Percentiles rank a stretch among this genome's conserved stretches.
These are phyloP conservation scores for Dryobota labecula DNA, from an alignment of 2,888 invertebrate species.

Conservation along the genomic window DNA sequence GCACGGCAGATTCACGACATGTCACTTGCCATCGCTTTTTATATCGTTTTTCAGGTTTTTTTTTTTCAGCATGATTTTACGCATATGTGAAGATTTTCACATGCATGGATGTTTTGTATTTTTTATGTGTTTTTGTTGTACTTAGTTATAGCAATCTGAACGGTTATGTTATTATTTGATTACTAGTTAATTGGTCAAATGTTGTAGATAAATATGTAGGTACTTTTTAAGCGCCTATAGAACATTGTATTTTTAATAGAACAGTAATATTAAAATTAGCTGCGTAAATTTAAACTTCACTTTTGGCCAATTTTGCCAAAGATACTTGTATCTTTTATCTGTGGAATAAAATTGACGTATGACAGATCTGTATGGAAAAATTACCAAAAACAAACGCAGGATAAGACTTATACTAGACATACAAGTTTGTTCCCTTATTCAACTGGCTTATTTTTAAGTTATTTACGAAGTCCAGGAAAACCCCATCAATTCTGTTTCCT, in stretches of 20 bases:
- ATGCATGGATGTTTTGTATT: slow-evolving; percentile 47
- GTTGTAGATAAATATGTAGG: not conserved
- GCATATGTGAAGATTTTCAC: slow-evolving; percentile 34
- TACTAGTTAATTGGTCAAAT: slow-evolving; percentile 1
- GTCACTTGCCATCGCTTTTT: slow-evolving; percentile 71
- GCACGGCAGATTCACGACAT: slow-evolving; percentile 77
- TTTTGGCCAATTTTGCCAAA: not conserved
- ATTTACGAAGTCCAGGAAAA: not conserved
- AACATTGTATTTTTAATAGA: not conserved
- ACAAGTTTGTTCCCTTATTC: too few relatives aligned
- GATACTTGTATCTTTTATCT: not conserved
- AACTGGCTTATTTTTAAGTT: not conserved
- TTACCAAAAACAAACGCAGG: too few relatives aligned
- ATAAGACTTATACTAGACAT: not conserved
- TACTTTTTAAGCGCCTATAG: not conserved
- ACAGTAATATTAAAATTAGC: not conserved
- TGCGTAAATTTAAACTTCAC: not conserved
- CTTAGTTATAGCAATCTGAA: slow-evolving; percentile 59
- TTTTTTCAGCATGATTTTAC: slow-evolving; percentile 57
- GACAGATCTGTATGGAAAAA: not conserved
- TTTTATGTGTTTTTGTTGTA: slow-evolving; percentile 44
- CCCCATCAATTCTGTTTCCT: not conserved
- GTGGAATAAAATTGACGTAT: not conserved
- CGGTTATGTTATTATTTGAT: slow-evolving; percentile 9
- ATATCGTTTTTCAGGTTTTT: slow-evolving; percentile 58